phyloP scores from a whole-genome alignment of 2,888 invertebrate genomes.

The Thereva unica region DNA sequence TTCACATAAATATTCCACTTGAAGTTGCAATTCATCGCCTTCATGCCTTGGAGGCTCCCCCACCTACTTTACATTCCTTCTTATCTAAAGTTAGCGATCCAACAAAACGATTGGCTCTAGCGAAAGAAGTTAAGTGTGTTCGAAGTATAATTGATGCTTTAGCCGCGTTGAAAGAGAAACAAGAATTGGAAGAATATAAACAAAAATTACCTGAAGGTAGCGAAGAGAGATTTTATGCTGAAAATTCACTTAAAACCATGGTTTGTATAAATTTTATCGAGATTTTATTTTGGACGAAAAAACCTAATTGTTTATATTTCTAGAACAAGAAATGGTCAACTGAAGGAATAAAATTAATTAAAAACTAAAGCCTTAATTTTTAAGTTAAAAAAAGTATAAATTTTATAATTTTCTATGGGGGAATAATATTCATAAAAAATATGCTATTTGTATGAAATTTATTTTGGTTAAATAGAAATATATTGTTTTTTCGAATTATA shows the following conservation, averaged over 20 bases:
- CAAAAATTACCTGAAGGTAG: slow-evolving; percentile 54
- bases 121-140: slow-evolving; percentile 53
- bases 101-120: slow-evolving; percentile 50
- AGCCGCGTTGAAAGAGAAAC: slow-evolving; percentile 52
- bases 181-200: slow-evolving; percentile 50
- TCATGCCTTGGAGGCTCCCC: slow-evolving; percentile 52
- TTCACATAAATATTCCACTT: slow-evolving; percentile 55
- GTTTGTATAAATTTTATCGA: slow-evolving; percentile 29
- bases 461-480: slow-evolving; percentile 5
- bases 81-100: slow-evolving; percentile 53
- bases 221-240: slow-evolving; percentile 74
- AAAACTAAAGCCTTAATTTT: slow-evolving; percentile 2
- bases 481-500: background rate
- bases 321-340: slow-evolving; percentile 55
- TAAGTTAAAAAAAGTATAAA: background rate
- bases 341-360: slow-evolving; percentile 46
- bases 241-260: slow-evolving; percentile 65
- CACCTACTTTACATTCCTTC: slow-evolving; percentile 53
- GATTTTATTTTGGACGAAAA: background rate
- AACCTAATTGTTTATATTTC: slow-evolving; percentile 13
- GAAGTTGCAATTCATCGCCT: slow-evolving; percentile 52
- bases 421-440: background rate
- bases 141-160: slow-evolving; percentile 55
- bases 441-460: too few relatives aligned
- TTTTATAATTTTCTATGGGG: slow-evolving; percentile 1